Evolutionary conservation across 2,113 vertebrate species (phyloP).

Genomic region (Delphinus delphis): DNA sequence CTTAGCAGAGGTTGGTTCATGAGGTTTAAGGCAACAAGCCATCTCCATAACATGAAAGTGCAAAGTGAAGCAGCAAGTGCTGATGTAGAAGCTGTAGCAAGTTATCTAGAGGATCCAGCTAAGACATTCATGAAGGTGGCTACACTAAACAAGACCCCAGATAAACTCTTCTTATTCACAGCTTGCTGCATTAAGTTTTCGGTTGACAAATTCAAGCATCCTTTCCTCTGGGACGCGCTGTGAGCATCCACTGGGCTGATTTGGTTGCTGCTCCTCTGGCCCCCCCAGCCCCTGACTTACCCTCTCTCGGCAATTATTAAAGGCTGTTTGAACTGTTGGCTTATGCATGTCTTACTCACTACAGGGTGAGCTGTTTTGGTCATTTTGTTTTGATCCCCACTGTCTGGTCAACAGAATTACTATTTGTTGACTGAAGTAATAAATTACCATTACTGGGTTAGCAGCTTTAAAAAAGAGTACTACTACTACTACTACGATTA

Average conservation of each 20-base stretch:
- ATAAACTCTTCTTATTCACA: not conserved
- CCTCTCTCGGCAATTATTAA: not conserved
- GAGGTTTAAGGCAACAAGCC: not conserved
- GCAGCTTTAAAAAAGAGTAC: not conserved
- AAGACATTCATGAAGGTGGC: not conserved
- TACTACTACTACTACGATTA: rapidly evolving
- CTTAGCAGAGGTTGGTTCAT: not conserved
- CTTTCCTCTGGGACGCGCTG: not conserved
- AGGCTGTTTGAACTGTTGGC: not conserved
- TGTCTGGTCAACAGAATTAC: not conserved
- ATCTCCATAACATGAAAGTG: not conserved
- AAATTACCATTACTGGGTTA: not conserved
- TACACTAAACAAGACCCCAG: not conserved
- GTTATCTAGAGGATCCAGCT: not conserved
- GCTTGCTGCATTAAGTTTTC: not conserved
- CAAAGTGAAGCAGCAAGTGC: not conserved
- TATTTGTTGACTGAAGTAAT: not conserved
- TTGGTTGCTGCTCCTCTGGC: not conserved
- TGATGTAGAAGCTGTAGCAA: not conserved
- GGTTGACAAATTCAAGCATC: not conserved
- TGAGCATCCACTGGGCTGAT: not conserved
- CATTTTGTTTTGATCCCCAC: not conserved
- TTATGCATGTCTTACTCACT: not conserved
- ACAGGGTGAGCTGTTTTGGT: not conserved
- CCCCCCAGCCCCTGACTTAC: not conserved